Percentiles rank a stretch among this genome's conserved stretches.
Conservation (phyloP, 2,888 invertebrate genomes). For the Trissoscelio sp. region DNA sequence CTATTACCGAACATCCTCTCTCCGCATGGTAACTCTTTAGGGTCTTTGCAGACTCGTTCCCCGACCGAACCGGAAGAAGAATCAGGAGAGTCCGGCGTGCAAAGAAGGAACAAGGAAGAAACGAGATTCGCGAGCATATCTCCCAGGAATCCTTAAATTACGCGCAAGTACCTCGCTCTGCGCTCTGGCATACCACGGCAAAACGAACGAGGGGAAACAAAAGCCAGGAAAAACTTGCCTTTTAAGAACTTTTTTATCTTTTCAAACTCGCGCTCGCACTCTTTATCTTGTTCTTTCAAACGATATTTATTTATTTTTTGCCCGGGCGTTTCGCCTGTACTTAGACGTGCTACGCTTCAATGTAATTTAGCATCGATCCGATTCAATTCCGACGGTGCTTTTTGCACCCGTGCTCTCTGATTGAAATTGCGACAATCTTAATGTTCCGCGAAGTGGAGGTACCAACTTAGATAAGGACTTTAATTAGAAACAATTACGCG, state of each 20-base stretch:
- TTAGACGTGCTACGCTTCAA: constrained; percentile 7
- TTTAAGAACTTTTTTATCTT: constrained; percentile 77
- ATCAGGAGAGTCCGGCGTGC: constrained; percentile 50
- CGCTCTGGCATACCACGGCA: constrained; percentile 57
- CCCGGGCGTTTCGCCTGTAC: background rate
- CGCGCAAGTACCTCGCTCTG: constrained; percentile 65
- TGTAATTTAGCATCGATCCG: constrained; percentile 44
- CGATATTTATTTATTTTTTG: constrained; percentile 60
- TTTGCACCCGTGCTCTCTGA: constrained; percentile 6
- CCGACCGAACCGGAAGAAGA: constrained; percentile 59
- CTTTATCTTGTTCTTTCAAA: constrained; percentile 40
- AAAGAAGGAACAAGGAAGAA: constrained; percentile 52
- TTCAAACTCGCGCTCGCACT: constrained; percentile 62
- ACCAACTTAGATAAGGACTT: constrained; percentile 44
- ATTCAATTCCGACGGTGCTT: constrained; percentile 30
- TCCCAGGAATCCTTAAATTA: constrained; percentile 73
- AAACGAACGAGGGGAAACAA: constrained; percentile 72
- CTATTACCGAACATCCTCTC: constrained; percentile 62
- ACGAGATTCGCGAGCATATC: constrained; percentile 68
- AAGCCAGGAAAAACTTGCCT: constrained; percentile 75
- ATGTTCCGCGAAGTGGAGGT: constrained; percentile 23
- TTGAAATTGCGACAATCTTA: constrained; percentile 49
- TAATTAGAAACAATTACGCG: constrained; percentile 65
- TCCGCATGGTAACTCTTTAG: constrained; percentile 64
- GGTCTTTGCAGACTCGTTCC: constrained; percentile 65